Evolutionary conservation across 1,140 invertebrate genomes (phyloP), one percentile per base, ranked within the genome.

Genomic region (Globodera rostochiensis): DNA sequence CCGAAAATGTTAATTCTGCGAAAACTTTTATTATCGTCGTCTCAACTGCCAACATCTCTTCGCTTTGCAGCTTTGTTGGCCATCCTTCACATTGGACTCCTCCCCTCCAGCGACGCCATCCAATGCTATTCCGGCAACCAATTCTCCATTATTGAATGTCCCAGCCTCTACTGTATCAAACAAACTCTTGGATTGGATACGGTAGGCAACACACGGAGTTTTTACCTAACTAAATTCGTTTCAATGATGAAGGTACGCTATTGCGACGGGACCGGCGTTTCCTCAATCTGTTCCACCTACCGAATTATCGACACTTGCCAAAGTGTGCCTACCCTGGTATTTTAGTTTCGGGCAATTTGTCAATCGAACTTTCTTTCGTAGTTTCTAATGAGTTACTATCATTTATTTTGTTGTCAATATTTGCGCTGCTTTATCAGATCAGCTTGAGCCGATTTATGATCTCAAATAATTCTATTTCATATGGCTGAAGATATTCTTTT

Each of bases 271-370:
- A 84, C 81, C 0, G 87, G 88, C 21, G 82, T 84, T 19, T 88
- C 87, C 36, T 88, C 88, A 7, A 90, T 88, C 69, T 88, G 87
- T 74, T 82, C 87, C 79, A 88, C 87, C 7, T 88, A 88, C 66
- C 75, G 84, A 25, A 82, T 90, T 7, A 77, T 88, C 11, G 85
- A 88, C 57, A 73, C 83, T 7, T 88, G 88, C 53, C 84, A 88
- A 25, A 90, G 76, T 53, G 82, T 88, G 25, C 87, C 87, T 8
- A 86, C 82, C 75, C 80, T 88, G 49, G 82, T 74, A 19, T 60
- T n/a, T n/a, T 36, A 36, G 36, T 36, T 36, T 36, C 36, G 36
- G 36, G 36, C 36, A 36, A 36, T 36, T 36, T 36, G 36, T 36
- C 2, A 36, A 36, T 36, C 2, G 36, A 36, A 36, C 36, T 36